phyloP scores from a whole-genome alignment of 2,888 invertebrate species.

The Allygus modestus region DNA sequence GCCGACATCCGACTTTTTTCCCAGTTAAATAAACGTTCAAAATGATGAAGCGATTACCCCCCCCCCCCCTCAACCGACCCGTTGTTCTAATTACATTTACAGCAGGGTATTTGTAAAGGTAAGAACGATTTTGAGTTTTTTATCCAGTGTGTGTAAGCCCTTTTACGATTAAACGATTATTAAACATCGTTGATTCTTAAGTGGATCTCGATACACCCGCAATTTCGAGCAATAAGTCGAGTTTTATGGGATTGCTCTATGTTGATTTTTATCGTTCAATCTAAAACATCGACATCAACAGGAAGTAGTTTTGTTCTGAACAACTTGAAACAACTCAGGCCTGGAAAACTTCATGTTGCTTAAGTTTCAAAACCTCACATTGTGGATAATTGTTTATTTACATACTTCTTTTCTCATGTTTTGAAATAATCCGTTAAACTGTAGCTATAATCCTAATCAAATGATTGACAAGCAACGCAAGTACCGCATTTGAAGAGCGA shows the following conservation, averaged over 20 bases:
- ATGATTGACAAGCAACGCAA: too few species aligned
- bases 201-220: not conserved
- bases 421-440: too few species aligned
- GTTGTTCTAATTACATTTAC: constrained; percentile 15
- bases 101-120: constrained; percentile 2
- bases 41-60: constrained; percentile 8
- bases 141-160: not conserved
- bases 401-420: too few species aligned
- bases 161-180: constrained; percentile 1
- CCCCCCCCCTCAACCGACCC: not conserved
- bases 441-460: too few species aligned
- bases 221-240: constrained; percentile 6
- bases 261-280: constrained; percentile 25
- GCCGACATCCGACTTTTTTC: constrained; percentile 6
- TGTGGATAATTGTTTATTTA: too few species aligned
- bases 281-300: not conserved
- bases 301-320: constrained; percentile 32
- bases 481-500: too few species aligned
- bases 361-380: too few species aligned
- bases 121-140: not conserved
- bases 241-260: constrained; percentile 27
- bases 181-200: not conserved
- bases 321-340: not conserved
- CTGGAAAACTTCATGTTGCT: too few species aligned
- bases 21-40: constrained; percentile 17